phyloP scores from a whole-genome alignment of 2,797 vertebrate genomes.

The Poliocrania exsul region DNA sequence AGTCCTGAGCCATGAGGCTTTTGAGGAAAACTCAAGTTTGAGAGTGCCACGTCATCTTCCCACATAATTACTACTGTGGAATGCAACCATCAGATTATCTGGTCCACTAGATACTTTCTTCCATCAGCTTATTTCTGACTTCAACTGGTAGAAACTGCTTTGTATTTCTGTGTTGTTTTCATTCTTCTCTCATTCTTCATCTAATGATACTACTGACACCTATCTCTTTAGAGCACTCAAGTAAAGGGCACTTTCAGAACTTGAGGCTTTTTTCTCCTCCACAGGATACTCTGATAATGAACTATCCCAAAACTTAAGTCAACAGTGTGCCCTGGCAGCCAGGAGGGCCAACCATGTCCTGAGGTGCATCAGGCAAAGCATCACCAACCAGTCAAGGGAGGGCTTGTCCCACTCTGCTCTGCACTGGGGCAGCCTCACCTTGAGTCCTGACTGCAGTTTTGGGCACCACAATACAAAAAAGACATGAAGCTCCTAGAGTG shows the following conservation, averaged over 20 bases:
- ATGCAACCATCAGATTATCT: background rate
- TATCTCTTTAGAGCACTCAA: background rate
- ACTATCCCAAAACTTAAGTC: background rate
- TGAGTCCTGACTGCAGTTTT: fast-evolving
- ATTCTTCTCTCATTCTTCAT: background rate
- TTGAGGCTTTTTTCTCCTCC: background rate
- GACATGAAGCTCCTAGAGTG: fast-evolving
- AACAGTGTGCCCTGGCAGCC: background rate
- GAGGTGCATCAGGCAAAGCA: background rate
- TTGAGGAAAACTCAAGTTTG: background rate
- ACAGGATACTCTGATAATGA: background rate
- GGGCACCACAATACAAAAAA: background rate
- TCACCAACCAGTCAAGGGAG: fast-evolving
- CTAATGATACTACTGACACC: background rate
- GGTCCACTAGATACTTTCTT: background rate
- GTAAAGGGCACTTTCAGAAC: background rate
- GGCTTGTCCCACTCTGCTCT: background rate
- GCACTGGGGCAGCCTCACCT: background rate
- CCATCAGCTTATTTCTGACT: background rate
- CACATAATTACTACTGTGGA: background rate
- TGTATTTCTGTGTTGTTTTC: background rate
- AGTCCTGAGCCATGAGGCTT: background rate
- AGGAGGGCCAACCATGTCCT: fast-evolving
- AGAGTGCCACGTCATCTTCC: background rate
- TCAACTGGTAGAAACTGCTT: background rate